These are phyloP conservation scores for Chymomyza costata DNA, from an alignment of 1,140 invertebrate species.

Conservation along the genomic window DNA sequence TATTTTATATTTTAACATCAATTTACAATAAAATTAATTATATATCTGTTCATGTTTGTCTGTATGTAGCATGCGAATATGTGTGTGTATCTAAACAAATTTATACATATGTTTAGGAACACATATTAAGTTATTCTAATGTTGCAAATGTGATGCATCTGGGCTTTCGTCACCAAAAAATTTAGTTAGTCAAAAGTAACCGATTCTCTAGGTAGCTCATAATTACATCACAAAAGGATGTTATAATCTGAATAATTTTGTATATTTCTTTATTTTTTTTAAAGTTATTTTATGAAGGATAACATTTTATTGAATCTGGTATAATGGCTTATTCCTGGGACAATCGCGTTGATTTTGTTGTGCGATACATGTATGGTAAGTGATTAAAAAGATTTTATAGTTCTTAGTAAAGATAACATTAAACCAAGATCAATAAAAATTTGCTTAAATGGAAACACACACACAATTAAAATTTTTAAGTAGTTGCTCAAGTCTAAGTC, in stretches of 20 bases:
- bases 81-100: constrained; percentile 30
- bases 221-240: constrained; percentile 12
- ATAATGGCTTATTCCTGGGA: constrained; percentile 83
- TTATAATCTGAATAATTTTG: constrained; percentile 8
- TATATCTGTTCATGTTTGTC: constrained; percentile 11
- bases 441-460: too few relatives aligned
- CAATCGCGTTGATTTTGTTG: constrained; percentile 86
- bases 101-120: constrained; percentile 53
- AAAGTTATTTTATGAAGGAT: constrained; percentile 41
- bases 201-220: constrained; percentile 52
- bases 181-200: constrained; percentile 65
- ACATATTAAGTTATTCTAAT: constrained; percentile 50
- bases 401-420: too few relatives aligned
- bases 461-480: too few relatives aligned
- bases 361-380: constrained; percentile 86
- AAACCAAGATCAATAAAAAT: too few relatives aligned
- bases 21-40: constrained; percentile 20
- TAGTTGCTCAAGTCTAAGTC: too few relatives aligned
- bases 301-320: constrained; percentile 7
- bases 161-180: constrained; percentile 33
- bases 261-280: constrained; percentile 11
- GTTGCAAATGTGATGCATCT: constrained; percentile 43
- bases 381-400: constrained; percentile 33
- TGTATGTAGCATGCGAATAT: constrained; percentile 11
- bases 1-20: constrained; percentile 13